Evolutionary conservation across 2,113 vertebrate genomes (phyloP).

Genomic region (Sialia sialis): DNA sequence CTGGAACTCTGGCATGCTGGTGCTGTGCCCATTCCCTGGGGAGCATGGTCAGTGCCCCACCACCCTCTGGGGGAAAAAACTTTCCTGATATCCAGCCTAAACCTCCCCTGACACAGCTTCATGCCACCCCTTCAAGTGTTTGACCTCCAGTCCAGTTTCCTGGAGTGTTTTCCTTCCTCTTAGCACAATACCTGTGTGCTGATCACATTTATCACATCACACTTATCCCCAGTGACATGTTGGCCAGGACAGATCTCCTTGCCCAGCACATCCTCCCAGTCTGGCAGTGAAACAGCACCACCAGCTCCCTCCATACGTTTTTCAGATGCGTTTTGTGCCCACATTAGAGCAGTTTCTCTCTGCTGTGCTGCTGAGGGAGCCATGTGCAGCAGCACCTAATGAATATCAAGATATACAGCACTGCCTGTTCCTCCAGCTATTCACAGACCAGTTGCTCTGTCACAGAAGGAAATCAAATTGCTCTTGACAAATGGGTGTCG

Average conservation of each 20-base stretch:
- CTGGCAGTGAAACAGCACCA: background rate
- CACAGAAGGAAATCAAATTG: conserved; percentile 47
- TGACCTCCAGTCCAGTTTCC: background rate
- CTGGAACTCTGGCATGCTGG: background rate
- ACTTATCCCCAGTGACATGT: accelerated
- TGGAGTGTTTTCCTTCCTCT: background rate
- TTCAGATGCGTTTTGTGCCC: background rate
- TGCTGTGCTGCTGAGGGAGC: conserved; percentile 7
- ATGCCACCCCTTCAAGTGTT: accelerated
- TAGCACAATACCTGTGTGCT: accelerated
- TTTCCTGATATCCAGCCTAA: background rate
- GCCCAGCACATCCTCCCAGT: background rate
- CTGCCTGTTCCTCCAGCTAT: conserved; percentile 1
- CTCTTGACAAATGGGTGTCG: conserved; percentile 48
- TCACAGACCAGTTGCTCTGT: conserved; percentile 31
- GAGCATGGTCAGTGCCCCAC: accelerated
- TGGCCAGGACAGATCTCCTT: background rate
- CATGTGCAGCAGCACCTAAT: background rate
- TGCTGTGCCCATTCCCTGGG: accelerated
- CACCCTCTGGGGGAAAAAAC: background rate
- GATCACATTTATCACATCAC: background rate
- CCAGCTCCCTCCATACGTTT: background rate
- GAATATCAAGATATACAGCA: conserved; percentile 24
- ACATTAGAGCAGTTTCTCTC: background rate
- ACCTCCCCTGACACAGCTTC: background rate